phyloP scores from a whole-genome alignment of 2,113 vertebrate species.

The Columba janthina region DNA sequence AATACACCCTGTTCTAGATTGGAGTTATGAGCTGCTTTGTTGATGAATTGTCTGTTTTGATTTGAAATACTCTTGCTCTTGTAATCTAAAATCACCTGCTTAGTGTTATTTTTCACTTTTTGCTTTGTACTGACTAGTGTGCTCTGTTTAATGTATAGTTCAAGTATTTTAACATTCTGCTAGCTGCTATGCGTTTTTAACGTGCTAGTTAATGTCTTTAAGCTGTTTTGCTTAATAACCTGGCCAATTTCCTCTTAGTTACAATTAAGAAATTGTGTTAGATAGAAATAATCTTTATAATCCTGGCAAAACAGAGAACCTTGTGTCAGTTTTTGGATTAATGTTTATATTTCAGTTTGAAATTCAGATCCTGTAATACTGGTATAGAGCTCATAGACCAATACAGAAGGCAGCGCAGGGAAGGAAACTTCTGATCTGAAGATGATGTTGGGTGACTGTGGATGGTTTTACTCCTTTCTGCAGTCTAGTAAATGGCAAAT shows the following conservation, averaged over 20 bases:
- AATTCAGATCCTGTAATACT: accelerated
- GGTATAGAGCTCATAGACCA: not conserved
- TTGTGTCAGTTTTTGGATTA: not conserved
- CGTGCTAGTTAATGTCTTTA: not conserved
- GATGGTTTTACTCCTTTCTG: not conserved
- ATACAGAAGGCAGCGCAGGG: accelerated
- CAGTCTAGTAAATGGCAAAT: not conserved
- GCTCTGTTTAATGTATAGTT: not conserved
- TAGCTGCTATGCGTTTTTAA: not conserved
- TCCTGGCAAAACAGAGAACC: not conserved
- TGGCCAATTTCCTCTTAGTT: not conserved
- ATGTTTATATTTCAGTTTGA: not conserved
- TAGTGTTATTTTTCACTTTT: not conserved
- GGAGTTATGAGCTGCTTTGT: not conserved
- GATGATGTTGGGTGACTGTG: not conserved
- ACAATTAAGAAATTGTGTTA: not conserved
- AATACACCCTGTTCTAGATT: not conserved
- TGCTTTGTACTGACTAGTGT: constrained; percentile 9
- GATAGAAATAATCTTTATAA: not conserved
- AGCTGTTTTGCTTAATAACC: not conserved
- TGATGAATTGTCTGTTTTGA: not conserved
- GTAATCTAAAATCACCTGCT: not conserved
- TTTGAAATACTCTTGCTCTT: not conserved
- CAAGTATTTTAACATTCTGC: not conserved
- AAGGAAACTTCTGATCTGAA: not conserved